Conservation (phyloP, 2,797 vertebrate genomes). For the Acestrorhynchus altus region DNA sequence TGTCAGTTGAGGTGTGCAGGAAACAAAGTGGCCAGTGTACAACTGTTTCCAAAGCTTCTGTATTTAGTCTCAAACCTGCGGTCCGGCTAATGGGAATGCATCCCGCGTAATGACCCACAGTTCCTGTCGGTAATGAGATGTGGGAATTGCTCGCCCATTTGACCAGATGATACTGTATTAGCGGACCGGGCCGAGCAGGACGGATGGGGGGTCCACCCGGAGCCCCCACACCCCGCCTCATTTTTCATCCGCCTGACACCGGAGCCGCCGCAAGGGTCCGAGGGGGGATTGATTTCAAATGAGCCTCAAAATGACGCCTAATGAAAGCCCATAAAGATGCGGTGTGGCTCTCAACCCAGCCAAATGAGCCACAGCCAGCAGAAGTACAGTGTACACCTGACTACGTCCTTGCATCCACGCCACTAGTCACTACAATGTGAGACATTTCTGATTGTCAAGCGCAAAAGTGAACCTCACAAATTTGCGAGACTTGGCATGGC, state of each 20-base stretch:
- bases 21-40: constrained; percentile 41
- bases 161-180: constrained; percentile 93
- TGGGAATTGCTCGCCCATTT: constrained; percentile 90
- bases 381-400: constrained; percentile 49
- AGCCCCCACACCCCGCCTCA: constrained; percentile 80
- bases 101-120: constrained; percentile 90
- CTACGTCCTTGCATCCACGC: neutral
- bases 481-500: constrained; percentile 17
- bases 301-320: constrained; percentile 75
- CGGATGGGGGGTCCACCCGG: constrained; percentile 74
- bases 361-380: constrained; percentile 37
- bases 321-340: constrained; percentile 71
- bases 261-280: constrained; percentile 73
- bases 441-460: neutral
- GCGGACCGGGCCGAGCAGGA: constrained; percentile 85
- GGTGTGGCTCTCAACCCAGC: constrained; percentile 45
- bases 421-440: neutral
- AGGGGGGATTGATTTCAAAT: constrained; percentile 80
- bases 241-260: constrained; percentile 87
- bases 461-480: constrained; percentile 20
- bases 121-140: constrained; percentile 93
- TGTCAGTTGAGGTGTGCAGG: constrained; percentile 19
- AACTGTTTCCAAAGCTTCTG: constrained; percentile 41
- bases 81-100: constrained; percentile 88
- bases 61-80: constrained; percentile 67